Evolutionary conservation across 2,888 invertebrate species (phyloP), one percentile per base, ranked within the genome.

Genomic region (Itoplectis maculator): DNA sequence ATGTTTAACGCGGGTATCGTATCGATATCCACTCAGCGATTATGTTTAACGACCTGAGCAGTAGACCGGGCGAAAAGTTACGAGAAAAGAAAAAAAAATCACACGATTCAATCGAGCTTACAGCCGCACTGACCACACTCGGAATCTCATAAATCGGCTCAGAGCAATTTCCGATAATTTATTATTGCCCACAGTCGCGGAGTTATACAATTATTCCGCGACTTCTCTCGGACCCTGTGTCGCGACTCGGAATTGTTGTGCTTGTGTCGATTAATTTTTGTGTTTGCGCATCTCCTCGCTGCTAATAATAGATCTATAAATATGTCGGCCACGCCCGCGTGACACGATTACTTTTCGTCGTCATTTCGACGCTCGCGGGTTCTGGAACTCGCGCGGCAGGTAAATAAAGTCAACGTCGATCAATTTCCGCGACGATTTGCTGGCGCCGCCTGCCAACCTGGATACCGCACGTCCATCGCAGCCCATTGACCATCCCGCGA

Each of bases 311-410:
- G n/a, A 1, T 0, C 5, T n/a, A 18, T 18, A 49, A 49, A 49
- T 40, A 9, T 2, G 59, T 29, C 13, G 37, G n/a, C 20, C 42
- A 42, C 29, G 56, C 73, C 49, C 35, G 5, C 59, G 15, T 61
- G 66, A 45, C 79, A 47, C 73, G 9, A 68, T 49, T 79, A 51
- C 51, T 61, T 51, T 68, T 42, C 20, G 9, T 42, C 20, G 2
- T n/a, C 20, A 51, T 20, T 63, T 63, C 66, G 15, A 68, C 61
- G 13, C 15, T 54, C 7, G 15, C 29, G 23, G 56, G 29, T 42
- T 61, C 18, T 4, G n/a, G 13, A 23, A 18, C 61, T 68, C 49
- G 7, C 15, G 13, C 5, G 13, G 13, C 51, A n/a, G 20, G 56
- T 37, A 49, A 51, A 73, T 29, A 73, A 59, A 66, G 18, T 49